These are phyloP conservation scores for Acyrthosiphon pisum DNA, from an alignment of 1,140 invertebrate genomes.

Conservation along the genomic window DNA sequence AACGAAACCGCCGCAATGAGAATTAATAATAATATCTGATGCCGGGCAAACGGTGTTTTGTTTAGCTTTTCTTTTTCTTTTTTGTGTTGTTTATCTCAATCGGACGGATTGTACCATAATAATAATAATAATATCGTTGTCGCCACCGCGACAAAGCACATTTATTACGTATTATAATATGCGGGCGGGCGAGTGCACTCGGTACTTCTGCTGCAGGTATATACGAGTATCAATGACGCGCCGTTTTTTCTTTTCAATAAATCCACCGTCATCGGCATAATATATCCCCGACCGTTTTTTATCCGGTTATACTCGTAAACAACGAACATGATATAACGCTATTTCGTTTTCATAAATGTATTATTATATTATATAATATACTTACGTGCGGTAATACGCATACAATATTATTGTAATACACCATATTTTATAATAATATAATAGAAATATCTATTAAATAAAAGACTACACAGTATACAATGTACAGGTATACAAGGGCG, in stretches of 20 bases:
- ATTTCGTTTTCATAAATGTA: background rate
- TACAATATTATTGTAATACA: too few species aligned
- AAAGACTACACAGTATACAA: too few species aligned
- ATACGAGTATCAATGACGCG: background rate
- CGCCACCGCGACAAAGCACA: background rate
- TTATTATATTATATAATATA: too few species aligned
- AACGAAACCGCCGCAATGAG: background rate
- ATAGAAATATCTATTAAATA: too few species aligned
- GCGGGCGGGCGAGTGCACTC: background rate
- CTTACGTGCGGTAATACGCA: too few species aligned
- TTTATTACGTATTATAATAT: conserved; percentile 18
- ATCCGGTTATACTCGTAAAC: background rate
- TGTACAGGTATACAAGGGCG: too few species aligned
- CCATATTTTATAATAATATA: too few species aligned
- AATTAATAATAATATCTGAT: background rate
- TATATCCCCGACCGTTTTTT: background rate
- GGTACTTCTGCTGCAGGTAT: background rate
- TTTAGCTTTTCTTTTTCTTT: background rate
- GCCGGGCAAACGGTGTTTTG: background rate
- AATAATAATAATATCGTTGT: conserved; percentile 4
- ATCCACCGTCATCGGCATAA: background rate
- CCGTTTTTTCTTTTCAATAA: background rate
- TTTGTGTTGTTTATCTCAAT: background rate
- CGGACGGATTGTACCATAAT: background rate
- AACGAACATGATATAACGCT: background rate